phyloP scores from a whole-genome alignment of 2,797 vertebrate genomes.

The Nyctalus aviator region DNA sequence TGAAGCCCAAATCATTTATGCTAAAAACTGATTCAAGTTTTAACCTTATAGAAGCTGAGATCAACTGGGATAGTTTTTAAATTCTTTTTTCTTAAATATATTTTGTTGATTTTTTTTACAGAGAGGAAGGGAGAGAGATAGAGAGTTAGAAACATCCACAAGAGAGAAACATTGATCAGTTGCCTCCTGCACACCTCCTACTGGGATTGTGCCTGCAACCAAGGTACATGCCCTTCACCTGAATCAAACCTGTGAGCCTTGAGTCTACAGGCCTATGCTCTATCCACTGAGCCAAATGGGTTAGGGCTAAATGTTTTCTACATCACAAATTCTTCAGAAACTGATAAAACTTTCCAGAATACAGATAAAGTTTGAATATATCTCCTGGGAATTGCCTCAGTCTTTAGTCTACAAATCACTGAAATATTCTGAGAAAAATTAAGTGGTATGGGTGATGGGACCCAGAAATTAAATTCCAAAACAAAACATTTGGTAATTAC shows the following conservation, averaged over 20 bases:
- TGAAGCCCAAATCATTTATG: neutral
- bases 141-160: too few relatives aligned
- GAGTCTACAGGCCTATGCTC: too few relatives aligned
- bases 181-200: too few relatives aligned
- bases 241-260: too few relatives aligned
- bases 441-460: neutral
- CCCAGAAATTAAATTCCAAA: neutral
- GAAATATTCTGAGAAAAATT: neutral
- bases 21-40: neutral
- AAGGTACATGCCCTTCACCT: too few relatives aligned
- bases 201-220: too few relatives aligned
- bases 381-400: neutral
- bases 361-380: neutral
- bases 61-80: neutral
- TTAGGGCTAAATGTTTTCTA: neutral
- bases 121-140: too few relatives aligned
- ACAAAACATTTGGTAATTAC: neutral
- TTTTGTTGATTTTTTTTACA: too few relatives aligned
- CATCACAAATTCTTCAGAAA: neutral
- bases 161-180: too few relatives aligned
- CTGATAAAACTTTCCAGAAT: neutral
- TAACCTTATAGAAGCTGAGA: neutral
- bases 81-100: too few relatives aligned
- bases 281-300: too few relatives aligned
- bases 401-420: neutral